Conservation (phyloP, 1,140 invertebrate genomes). For the Lepeophtheirus salmonis region DNA sequence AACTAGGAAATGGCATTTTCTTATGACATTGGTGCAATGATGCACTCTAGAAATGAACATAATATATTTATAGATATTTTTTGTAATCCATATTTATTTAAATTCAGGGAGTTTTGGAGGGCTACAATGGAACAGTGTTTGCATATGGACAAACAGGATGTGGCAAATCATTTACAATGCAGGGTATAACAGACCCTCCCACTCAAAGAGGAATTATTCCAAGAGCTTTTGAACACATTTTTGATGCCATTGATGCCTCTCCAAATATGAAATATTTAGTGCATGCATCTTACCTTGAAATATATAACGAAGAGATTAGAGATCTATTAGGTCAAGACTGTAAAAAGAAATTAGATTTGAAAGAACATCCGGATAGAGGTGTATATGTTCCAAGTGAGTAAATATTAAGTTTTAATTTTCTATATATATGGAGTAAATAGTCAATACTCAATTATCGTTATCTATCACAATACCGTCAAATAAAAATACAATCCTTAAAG, state of each 20-base stretch:
- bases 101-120: constrained; percentile 59
- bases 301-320: constrained; percentile 56
- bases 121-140: constrained; percentile 69
- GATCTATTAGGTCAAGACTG: constrained; percentile 49
- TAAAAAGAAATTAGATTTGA: constrained; percentile 48
- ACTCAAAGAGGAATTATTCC: constrained; percentile 56
- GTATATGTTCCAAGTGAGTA: constrained; percentile 45
- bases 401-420: no score
- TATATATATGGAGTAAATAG: no score
- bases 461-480: no score
- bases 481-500: no score
- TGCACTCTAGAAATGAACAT: no score
- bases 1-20: constrained; percentile 11
- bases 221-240: constrained; percentile 69
- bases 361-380: constrained; percentile 57
- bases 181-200: constrained; percentile 32
- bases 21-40: no score
- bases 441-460: no score
- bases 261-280: constrained; percentile 63
- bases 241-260: constrained; percentile 67
- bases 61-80: no score
- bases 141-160: constrained; percentile 75
- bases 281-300: constrained; percentile 76
- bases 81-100: no score
- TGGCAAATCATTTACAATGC: constrained; percentile 39